A percentile compares a stretch with the other conserved stretches of the same genome.
phyloP scores from a whole-genome alignment of 2,888 invertebrate genomes.

The Macrosiphum euphorbiae region DNA sequence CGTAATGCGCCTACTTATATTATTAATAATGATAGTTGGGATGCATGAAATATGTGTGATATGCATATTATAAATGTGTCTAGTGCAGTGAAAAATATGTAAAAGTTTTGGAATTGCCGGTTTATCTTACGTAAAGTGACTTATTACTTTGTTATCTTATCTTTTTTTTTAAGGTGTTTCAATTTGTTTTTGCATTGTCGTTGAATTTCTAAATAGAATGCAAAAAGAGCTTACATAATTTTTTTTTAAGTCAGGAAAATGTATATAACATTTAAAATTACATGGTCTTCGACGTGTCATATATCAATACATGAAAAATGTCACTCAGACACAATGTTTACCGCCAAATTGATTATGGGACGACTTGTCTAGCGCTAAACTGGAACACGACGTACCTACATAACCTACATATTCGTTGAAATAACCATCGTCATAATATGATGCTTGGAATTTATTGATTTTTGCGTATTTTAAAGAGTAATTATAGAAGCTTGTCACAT shows the following conservation, averaged over 20 bases:
- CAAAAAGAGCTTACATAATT: constrained; percentile 17
- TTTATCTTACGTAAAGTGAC: constrained; percentile 29
- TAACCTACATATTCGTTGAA: constrained; percentile 11
- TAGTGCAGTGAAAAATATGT: neutral
- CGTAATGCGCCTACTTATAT: neutral
- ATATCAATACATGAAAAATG: constrained; percentile 21
- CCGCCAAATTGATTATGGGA: constrained; percentile 52
- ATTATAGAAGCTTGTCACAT: neutral
- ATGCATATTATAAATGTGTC: neutral
- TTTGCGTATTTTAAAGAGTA: neutral
- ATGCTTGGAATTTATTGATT: neutral
- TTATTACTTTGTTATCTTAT: constrained; percentile 2
- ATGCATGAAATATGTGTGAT: neutral
- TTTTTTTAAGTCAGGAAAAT: neutral
- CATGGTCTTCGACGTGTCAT: constrained; percentile 33
- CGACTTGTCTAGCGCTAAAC: constrained; percentile 7
- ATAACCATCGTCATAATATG: neutral
- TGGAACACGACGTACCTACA: neutral
- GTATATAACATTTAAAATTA: constrained; percentile 36
- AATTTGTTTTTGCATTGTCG: neutral
- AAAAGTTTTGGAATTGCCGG: neutral
- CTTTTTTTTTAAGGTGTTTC: neutral
- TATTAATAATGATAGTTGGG: neutral
- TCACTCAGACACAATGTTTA: constrained; percentile 21
- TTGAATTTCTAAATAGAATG: constrained; percentile 28